Conservation (phyloP, 2,888 invertebrate genomes). For the Drosophila bunnanda region DNA sequence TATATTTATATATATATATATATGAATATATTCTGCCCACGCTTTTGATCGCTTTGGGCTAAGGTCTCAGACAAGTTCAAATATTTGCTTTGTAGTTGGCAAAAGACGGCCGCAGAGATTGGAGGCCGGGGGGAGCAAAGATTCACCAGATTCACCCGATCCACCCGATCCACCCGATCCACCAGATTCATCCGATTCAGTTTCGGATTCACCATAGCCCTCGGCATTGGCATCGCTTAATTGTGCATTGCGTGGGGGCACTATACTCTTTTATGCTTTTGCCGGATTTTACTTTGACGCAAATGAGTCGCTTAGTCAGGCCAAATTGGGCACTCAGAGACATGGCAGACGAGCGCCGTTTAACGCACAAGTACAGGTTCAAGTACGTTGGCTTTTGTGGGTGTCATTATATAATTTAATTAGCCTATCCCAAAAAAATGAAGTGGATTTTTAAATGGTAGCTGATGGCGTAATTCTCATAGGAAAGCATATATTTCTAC, state of each 20-base stretch:
- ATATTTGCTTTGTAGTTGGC: constrained; percentile 73
- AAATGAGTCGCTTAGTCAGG: constrained; percentile 72
- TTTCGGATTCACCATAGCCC: constrained; percentile 31
- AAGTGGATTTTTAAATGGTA: constrained; percentile 13
- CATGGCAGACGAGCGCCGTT: constrained; percentile 33
- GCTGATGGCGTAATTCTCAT: constrained; percentile 5
- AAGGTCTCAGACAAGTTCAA: constrained; percentile 73
- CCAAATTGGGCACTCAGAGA: constrained; percentile 59
- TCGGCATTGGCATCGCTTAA: constrained; percentile 50
- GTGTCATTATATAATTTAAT: constrained; percentile 37
- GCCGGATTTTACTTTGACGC: constrained; percentile 64
- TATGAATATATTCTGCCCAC: constrained; percentile 28
- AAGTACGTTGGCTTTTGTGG: constrained; percentile 28
- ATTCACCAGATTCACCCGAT: constrained; percentile 18
- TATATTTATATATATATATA: constrained; percentile 5
- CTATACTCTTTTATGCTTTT: constrained; percentile 39
- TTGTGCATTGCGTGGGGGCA: constrained; percentile 55
- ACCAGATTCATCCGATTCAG: constrained; percentile 11
- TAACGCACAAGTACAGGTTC: constrained; percentile 30
- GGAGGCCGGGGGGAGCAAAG: constrained; percentile 19
- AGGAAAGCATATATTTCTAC: background rate
- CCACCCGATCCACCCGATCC: constrained; percentile 13
- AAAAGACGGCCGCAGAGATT: constrained; percentile 47
- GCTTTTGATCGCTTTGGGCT: constrained; percentile 62
- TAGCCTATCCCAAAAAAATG: constrained; percentile 10